Evolutionary conservation across 2,113 vertebrate species (phyloP), one percentile per base, ranked within the genome.

Genomic region (Lophotis ruficrista): DNA sequence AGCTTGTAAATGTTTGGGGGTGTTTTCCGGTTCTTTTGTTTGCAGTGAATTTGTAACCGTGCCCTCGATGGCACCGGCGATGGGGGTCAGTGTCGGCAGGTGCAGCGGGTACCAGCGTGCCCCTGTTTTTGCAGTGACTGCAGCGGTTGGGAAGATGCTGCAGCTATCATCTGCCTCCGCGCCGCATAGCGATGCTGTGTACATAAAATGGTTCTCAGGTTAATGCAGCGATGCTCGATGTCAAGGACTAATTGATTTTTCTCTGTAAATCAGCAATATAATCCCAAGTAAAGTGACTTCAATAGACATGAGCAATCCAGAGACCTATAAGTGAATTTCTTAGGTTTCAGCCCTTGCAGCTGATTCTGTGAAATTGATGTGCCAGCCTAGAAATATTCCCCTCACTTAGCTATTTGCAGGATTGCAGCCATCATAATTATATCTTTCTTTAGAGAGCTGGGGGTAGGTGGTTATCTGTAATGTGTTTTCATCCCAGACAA

Each of bases 171-270:
- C 65, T 79, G 6, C 54, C 58, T 85, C 35, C 73, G 45, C 31
- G 2, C 31, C 6, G 1, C 43, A 2, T 19, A 9, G 12, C 3
- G 2, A 23, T 10, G 43, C 16, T 58, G 20, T 0, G 0, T 71
- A 24, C 4, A 3, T 18, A 14, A 51, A 71, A 33, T 35, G 14
- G 20, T 61, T 80, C 51, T 93, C 21, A 8, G 68, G 37, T 62
- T 85, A 66, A 58, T 22, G 30, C 54, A 22, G 9, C 9, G 12
- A 10, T 31, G 25, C 37, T 72, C 0, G 0, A 2, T 70, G 79
- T 30, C 37, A 23, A 51, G 33, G 37, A 33, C 20, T 77, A 69
- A 87, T 38, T 38, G 50, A 51, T 86, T 94, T 94, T 94, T 10
- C 37, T 9, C 12, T 38, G 25, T 81, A 70, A 66, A 81, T 92